Percentiles rank a stretch among this genome's conserved stretches.
phyloP scores from a whole-genome alignment of 2,888 invertebrate genomes.

The Drosophila picticornis region DNA sequence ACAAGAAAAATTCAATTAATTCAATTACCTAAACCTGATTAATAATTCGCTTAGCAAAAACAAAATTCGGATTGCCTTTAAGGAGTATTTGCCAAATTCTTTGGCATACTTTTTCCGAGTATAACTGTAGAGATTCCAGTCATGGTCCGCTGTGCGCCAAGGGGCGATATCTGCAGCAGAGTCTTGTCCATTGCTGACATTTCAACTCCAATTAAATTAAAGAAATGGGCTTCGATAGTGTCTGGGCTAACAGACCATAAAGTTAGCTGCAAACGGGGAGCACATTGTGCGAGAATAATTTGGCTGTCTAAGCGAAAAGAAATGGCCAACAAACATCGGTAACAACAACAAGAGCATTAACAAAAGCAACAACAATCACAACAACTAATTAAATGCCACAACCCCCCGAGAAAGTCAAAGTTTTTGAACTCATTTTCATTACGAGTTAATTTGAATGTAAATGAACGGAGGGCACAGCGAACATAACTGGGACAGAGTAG shows the following conservation, averaged over 20 bases:
- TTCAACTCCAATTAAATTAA: conserved; percentile 23
- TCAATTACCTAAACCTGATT: background rate
- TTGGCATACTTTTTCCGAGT: background rate
- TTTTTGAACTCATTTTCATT: conserved; percentile 80
- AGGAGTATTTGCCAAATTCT: background rate
- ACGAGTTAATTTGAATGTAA: conserved; percentile 83
- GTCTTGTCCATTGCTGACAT: background rate
- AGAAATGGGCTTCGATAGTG: conserved; percentile 59
- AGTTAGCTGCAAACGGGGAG: conserved; percentile 21
- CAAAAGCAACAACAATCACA: conserved; percentile 63
- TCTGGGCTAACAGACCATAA: conserved; percentile 55
- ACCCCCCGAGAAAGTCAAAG: conserved; percentile 65
- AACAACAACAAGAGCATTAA: conserved; percentile 28
- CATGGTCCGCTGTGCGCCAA: background rate
- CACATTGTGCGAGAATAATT: conserved; percentile 59
- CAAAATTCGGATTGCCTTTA: rapidly evolving
- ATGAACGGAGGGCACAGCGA: conserved; percentile 68
- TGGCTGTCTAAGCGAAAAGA: conserved; percentile 56
- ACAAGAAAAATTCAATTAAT: background rate
- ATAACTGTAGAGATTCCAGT: background rate
- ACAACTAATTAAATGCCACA: conserved; percentile 79
- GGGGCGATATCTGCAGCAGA: background rate
- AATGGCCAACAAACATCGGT: conserved; percentile 67
- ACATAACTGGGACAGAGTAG: conserved; percentile 35
- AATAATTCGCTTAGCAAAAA: background rate